A percentile compares a stretch with the other conserved stretches of the same genome.
These are phyloP conservation scores for Copsychus sechellarum DNA, from an alignment of 2,113 vertebrate genomes.

Conservation along the genomic window DNA sequence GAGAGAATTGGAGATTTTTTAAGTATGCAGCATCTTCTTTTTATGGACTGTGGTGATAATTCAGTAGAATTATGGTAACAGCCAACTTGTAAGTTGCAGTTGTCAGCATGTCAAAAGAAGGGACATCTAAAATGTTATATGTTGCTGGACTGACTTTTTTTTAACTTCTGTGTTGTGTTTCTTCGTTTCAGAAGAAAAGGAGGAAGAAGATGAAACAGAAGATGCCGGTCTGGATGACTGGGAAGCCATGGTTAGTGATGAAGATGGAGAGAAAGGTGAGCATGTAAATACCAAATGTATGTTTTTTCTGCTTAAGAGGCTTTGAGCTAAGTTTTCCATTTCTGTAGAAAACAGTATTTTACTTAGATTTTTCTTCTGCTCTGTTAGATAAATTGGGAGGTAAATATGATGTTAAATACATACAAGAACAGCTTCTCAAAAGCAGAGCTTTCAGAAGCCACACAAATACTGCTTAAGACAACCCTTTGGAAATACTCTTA, in stretches of 20 bases:
- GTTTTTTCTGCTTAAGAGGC: background rate
- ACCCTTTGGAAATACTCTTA: background rate
- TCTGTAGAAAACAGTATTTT: background rate
- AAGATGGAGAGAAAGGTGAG: slow-evolving; percentile 82
- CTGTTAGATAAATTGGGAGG: background rate
- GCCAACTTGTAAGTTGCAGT: background rate
- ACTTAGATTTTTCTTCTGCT: background rate
- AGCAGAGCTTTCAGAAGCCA: background rate
- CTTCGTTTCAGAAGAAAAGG: slow-evolving; percentile 75
- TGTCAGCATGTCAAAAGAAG: background rate
- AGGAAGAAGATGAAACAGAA: slow-evolving; percentile 78
- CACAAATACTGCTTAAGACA: background rate
- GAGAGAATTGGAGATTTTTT: background rate
- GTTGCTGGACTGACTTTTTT: background rate
- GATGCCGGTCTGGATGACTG: slow-evolving; percentile 88
- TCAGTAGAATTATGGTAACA: background rate
- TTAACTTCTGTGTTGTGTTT: background rate
- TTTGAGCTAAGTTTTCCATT: background rate
- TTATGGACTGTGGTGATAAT: background rate
- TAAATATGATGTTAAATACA: background rate
- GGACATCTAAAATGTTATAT: background rate
- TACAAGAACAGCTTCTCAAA: background rate
- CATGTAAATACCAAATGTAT: background rate
- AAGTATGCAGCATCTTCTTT: background rate
- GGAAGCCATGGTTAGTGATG: slow-evolving; percentile 96